Conservation (phyloP, 2,797 vertebrate species). For the Poecilia wingei region DNA sequence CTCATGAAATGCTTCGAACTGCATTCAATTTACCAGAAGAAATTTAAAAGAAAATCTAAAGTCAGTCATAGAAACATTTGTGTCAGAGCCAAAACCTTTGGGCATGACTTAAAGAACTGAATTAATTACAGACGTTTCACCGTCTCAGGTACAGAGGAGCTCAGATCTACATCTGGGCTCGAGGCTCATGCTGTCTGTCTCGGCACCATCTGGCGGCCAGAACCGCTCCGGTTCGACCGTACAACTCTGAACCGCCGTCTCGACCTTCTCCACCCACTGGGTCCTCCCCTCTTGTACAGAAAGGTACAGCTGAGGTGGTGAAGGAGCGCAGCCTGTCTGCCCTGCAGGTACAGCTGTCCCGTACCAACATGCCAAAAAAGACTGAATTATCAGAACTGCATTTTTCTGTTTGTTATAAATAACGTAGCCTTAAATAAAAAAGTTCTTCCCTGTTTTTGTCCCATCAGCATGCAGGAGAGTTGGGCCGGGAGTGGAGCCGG, state of each 20-base stretch:
- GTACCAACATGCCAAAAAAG: neutral
- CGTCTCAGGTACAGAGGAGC: conserved; percentile 75
- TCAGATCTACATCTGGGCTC: conserved; percentile 65
- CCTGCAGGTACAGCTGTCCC: conserved; percentile 61
- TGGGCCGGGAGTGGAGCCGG: conserved; percentile 82
- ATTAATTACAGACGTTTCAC: neutral
- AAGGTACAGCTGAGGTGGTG: conserved; percentile 53
- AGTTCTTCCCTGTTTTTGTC: neutral
- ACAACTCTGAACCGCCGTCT: conserved; percentile 76
- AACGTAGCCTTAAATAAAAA: neutral
- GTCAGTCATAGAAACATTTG: neutral
- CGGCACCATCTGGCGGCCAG: conserved; percentile 54
- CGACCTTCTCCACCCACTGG: conserved; percentile 8
- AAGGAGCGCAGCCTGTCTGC: conserved; percentile 66
- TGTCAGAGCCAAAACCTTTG: neutral
- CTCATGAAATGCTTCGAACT: neutral
- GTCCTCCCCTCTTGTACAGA: conserved; percentile 50
- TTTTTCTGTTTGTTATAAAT: neutral
- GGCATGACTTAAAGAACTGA: neutral
- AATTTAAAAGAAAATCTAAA: neutral
- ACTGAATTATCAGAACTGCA: neutral
- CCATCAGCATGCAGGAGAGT: conserved; percentile 67
- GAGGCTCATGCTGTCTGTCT: conserved; percentile 70
- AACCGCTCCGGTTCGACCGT: conserved; percentile 63
- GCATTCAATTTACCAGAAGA: neutral